Base-by-base conservation (phyloP, 2,888 invertebrate genomes). In the Phyllotreta striolata region DNA sequence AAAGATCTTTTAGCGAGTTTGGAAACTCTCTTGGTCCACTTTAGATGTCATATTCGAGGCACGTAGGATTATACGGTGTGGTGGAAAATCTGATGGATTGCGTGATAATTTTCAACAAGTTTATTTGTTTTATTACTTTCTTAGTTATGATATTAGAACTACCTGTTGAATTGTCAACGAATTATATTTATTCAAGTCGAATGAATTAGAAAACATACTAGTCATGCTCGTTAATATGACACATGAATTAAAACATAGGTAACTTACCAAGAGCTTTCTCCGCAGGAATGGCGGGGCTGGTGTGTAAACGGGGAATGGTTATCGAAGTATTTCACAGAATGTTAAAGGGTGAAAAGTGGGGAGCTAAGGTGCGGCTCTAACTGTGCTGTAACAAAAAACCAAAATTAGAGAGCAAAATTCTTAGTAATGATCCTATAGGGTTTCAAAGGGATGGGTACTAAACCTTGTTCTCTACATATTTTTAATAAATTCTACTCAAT, bases 1-100 rank as follows among this genome's bases (percentile, higher is more conserved):
- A 56, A 56, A 43, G 13, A 44, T 44, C 44, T 56, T 56, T 56
- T 37, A 44, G 44, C n/a, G 44, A 13, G 41, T 55, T 41, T 55
- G 10, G 41, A 55, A 55, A 40, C 47, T 47, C 47, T 47, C 24
- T 24, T 47, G 6, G 49, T 12, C 49, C 49, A 49, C 49, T 49
- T 49, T 49, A 49, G 49, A 49, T 49, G 49, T 49, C 49, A 49
- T 49, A 49, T 49, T 49, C 49, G 9, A 8, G 12, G 49, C 49
- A 49, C 49, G 49, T 49, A 49, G 49, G 35, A 49, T 35, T 49
- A 49, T 35, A 49, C 49, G 37, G 49, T 49, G 35, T 35, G 49
- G 35, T 49, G 49, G 49, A 49, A 49, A 49, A 49, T 49, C 8
- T 49, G 34, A 49, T 34, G 10, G 49, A 35, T 49, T 49, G 34